Evolutionary conservation across 2,888 invertebrate species (phyloP), one percentile per base, ranked within the genome.

Genomic region (Spodoptera exigua): DNA sequence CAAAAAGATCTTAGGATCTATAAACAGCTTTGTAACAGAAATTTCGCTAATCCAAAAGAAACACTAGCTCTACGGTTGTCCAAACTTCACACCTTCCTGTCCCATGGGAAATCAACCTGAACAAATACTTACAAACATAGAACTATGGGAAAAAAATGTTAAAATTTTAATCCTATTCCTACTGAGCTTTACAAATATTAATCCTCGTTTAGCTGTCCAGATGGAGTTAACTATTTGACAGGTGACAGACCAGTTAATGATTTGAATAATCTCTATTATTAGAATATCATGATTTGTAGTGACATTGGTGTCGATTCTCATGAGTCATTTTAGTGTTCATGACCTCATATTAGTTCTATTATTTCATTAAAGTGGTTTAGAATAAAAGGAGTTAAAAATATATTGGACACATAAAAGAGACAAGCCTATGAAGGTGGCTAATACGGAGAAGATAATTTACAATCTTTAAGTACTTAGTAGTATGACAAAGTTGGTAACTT

Each of bases 31-130:
- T 52, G 40, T 58, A 43, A 34, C 46, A 40, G 60, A 46, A 58
- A 44, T 64, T 64, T 66, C 9, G 63, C 61, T 72, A 57, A 76
- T 67, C 76, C 72, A 72, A 72, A 67, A 66, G 54, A 76, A 76
- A 74, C 52, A 56, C 43, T n/a, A 39, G 46, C 53, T 12, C 48
- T 12, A 48, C 39, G 18, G 55, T 59, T 18, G 51, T 54, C 43
- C 45, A 60, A 76, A 67, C 54, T 67, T 74, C 65, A 72, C 73
- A 83, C 83, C 83, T 83, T 79, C 74, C 21, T 37, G 56, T 85
- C 89, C 83, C 88, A 80, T 61, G 89, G 86, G 88, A 88, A 84
- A 85, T 85, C 53, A 84, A 69, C 67, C 61, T 59, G 57, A 68
- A 70, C 72, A 76, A 77, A 82, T 74, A 74, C 73, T 71, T 65